These are phyloP conservation scores for Zaprionus kolodkinae DNA, from an alignment of 1,140 invertebrate species.

Conservation along the genomic window DNA sequence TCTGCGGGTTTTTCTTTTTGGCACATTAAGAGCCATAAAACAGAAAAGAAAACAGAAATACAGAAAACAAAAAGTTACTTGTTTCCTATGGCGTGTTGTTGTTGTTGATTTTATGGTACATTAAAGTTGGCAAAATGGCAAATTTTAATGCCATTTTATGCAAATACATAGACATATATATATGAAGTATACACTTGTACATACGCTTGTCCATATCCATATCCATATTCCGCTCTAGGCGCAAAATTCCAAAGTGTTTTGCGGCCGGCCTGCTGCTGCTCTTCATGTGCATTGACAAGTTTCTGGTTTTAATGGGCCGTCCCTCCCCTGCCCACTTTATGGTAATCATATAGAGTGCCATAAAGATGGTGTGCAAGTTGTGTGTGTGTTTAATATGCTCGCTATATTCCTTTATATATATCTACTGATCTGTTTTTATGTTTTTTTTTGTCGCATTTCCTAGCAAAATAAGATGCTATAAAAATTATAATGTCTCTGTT, in stretches of 20 bases:
- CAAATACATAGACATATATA: conserved; percentile 57
- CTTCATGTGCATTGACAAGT: conserved; percentile 46
- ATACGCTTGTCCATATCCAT: conserved; percentile 16
- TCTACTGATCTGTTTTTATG: conserved; percentile 16
- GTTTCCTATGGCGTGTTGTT: conserved; percentile 46
- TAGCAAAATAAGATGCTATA: conserved; percentile 22
- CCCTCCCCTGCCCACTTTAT: neutral
- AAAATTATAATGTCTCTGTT: neutral
- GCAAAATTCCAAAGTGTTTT: conserved; percentile 47
- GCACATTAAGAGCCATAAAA: neutral
- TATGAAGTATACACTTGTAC: conserved; percentile 5
- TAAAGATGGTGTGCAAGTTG: neutral
- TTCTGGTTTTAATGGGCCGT: conserved; percentile 40
- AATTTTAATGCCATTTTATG: conserved; percentile 81
- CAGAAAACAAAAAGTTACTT: conserved; percentile 58
- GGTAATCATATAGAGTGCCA: conserved; percentile 8
- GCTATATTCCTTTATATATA: conserved; percentile 15
- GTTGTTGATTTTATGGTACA: conserved; percentile 71
- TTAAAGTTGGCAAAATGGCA: conserved; percentile 80
- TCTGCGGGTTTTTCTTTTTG: conserved; percentile 46
- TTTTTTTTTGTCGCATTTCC: conserved; percentile 5
- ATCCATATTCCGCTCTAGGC: conserved; percentile 27
- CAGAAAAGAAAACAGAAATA: too few species aligned
- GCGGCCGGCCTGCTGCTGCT: conserved; percentile 8
- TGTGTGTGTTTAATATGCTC: conserved; percentile 15